phyloP scores from a whole-genome alignment of 2,113 vertebrate species.

The Tympanuchus pallidicinctus region DNA sequence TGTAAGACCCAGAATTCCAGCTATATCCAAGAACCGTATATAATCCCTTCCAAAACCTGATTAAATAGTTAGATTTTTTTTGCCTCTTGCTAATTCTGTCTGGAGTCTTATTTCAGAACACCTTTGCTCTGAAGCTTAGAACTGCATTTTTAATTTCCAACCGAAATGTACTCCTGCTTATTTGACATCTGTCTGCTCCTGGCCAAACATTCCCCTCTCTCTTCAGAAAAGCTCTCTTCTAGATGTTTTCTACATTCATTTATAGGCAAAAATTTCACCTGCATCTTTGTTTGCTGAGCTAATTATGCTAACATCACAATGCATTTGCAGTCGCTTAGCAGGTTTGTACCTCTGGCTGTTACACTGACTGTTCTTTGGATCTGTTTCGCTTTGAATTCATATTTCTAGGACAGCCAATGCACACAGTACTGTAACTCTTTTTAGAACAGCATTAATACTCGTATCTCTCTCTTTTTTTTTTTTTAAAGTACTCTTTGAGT shows the following conservation, averaged over 20 bases:
- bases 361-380: background rate
- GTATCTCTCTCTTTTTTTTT: background rate
- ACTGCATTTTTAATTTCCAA: background rate
- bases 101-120: constrained; percentile 5
- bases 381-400: background rate
- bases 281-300: background rate
- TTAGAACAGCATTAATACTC: background rate
- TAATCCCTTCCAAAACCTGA: constrained; percentile 34
- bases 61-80: constrained; percentile 20
- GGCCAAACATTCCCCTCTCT: background rate
- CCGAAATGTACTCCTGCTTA: background rate
- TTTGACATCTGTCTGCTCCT: background rate
- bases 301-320: background rate
- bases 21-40: background rate
- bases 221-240: background rate
- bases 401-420: background rate
- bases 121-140: constrained; percentile 17
- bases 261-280: background rate
- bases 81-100: background rate
- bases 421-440: background rate
- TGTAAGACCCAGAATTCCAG: background rate
- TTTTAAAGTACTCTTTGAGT: background rate
- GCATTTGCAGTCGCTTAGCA: background rate
- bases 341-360: background rate
- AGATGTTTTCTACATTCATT: background rate